Conservation (phyloP, 2,113 vertebrate genomes). For the Tachysurus fulvidraco region DNA sequence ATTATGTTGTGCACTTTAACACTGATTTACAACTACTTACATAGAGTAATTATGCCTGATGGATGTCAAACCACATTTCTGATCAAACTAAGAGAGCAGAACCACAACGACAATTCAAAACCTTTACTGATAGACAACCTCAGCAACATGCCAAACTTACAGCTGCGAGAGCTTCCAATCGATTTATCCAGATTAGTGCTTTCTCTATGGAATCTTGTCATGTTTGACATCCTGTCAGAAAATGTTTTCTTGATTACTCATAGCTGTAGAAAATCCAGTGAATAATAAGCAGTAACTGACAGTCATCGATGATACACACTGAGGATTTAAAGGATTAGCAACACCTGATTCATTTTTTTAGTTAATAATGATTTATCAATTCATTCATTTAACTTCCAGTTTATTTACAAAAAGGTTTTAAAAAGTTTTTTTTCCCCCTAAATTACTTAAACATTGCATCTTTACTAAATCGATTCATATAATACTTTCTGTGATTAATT, state of each 20-base stretch:
- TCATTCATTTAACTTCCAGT: not conserved
- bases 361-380: not conserved
- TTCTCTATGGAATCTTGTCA: not conserved
- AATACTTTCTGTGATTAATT: not conserved
- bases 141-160: not conserved
- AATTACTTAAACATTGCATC: not conserved
- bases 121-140: not conserved
- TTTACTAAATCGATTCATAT: not conserved
- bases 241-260: not conserved
- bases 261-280: not conserved
- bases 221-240: not conserved
- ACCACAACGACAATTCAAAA: not conserved
- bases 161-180: not conserved
- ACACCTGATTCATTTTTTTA: not conserved
- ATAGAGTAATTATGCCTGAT: conserved; percentile 28
- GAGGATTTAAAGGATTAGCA: not conserved
- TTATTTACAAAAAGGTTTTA: not conserved
- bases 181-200: not conserved
- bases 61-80: conserved; percentile 24
- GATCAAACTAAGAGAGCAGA: conserved; percentile 13
- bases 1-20: conserved; percentile 39
- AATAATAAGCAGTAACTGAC: not conserved
- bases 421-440: not conserved
- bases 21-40: conserved; percentile 35
- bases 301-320: not conserved